Conservation (phyloP, 2,797 vertebrate genomes). For the Pitangus sulphuratus region DNA sequence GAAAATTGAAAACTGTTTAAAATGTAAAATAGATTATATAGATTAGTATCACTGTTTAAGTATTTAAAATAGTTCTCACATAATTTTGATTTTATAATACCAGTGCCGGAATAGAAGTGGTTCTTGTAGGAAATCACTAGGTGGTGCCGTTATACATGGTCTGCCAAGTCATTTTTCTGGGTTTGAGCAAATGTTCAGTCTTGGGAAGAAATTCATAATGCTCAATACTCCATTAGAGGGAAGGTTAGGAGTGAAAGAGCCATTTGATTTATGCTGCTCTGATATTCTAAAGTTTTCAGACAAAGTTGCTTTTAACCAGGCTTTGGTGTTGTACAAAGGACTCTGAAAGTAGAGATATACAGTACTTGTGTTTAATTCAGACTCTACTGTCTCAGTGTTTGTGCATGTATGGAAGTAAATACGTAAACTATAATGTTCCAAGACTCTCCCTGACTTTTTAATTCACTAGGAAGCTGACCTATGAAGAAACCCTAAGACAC, state of each 20-base stretch:
- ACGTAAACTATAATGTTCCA: background rate
- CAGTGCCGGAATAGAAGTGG: background rate
- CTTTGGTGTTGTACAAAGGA: background rate
- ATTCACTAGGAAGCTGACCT: background rate
- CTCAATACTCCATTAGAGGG: background rate
- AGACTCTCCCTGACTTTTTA: background rate
- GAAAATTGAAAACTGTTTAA: background rate
- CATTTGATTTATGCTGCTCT: background rate
- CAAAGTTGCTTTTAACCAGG: background rate
- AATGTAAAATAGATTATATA: background rate
- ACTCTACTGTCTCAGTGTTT: background rate
- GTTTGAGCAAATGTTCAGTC: conserved; percentile 47
- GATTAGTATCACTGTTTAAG: background rate
- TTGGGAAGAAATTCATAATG: background rate
- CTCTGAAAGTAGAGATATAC: background rate
- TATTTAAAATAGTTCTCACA: background rate
- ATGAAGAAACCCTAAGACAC: background rate
- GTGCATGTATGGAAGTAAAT: background rate
- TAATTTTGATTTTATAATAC: background rate
- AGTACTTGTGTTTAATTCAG: background rate
- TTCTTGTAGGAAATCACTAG: conserved; percentile 22
- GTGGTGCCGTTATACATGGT: background rate
- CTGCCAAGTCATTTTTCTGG: background rate
- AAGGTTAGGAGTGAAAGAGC: background rate
- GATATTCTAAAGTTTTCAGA: background rate